Evolutionary conservation across 2,888 invertebrate species (phyloP), one percentile per base, ranked within the genome.

Genomic region (Saturnia pavonia): DNA sequence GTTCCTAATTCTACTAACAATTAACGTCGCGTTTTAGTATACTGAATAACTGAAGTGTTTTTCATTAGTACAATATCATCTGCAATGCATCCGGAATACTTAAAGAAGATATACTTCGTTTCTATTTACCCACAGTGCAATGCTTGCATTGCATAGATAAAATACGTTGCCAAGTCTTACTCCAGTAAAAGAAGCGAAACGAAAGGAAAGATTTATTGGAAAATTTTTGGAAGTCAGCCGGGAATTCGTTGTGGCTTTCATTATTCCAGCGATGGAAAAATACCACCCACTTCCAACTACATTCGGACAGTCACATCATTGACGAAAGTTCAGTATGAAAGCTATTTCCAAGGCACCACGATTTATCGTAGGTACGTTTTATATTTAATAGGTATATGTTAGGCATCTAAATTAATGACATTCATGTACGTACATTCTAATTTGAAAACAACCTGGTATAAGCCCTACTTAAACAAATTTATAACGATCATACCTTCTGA

Each of bases 181-280:
- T 76, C 82, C 81, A 82, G 88, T 88, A 92, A 92, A 93, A 93
- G 94, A 91, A 92, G 86, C 88, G 91, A 86, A 91, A 88, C 86
- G 90, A 91, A 89, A 87, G 84, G 77, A 77, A 81, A 88, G 90
- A 94, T 94, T 93, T 93, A 93, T 81, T 85, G 88, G 82, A 85
- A 81, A 91, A 92, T 91, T 93, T 93, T 94, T 94, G 94, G 94
- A 93, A 92, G 92, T 91, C 87, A 91, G 93, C 94, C 93, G 88
- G 90, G 84, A 82, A 83, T 87, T 83, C 83, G 86, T 87, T 88
- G 89, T 87, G 88, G 89, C 81, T 85, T 85, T 84, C 89, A 91
- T 93, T 93, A 90, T 92, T 93, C 91, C 89, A 85, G 77, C 78
- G 78, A 89, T 87, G 82, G 91, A 88, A 91, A 90, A 90, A 91